phyloP scores from a whole-genome alignment of 1,140 invertebrate species.

The Homalodisca vitripennis region DNA sequence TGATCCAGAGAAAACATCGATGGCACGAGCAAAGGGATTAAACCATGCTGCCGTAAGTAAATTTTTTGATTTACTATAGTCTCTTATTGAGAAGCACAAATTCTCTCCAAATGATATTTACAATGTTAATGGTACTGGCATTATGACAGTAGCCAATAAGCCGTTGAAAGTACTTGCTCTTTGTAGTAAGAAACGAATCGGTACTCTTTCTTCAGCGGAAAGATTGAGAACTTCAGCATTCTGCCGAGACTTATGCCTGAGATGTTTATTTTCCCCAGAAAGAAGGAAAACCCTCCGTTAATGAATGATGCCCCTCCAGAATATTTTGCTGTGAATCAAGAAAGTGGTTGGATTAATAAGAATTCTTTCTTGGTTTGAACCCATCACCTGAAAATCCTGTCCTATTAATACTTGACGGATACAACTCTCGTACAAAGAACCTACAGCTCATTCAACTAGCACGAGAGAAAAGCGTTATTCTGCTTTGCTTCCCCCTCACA shows the following conservation, averaged over 20 bases:
- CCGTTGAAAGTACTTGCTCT: constrained; percentile 41
- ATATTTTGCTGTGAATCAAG: constrained; percentile 34
- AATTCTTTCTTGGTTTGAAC: constrained; percentile 44
- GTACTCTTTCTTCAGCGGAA: constrained; percentile 44
- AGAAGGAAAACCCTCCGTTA: constrained; percentile 43
- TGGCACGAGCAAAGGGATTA: background rate
- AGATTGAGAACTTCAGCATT: constrained; percentile 45
- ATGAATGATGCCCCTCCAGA: constrained; percentile 40
- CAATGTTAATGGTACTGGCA: constrained; percentile 52
- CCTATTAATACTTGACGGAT: constrained; percentile 47
- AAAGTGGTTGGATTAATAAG: constrained; percentile 41
- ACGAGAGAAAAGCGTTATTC: constrained; percentile 38
- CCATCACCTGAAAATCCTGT: constrained; percentile 43
- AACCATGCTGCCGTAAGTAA: background rate
- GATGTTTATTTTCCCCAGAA: constrained; percentile 46
- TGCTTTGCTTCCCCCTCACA: constrained; percentile 44
- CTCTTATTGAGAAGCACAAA: constrained; percentile 33
- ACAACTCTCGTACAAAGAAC: constrained; percentile 44
- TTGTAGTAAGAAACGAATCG: constrained; percentile 46
- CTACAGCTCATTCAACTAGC: constrained; percentile 43
- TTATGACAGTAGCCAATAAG: constrained; percentile 46
- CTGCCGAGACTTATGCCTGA: constrained; percentile 46
- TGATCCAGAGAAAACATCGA: background rate
- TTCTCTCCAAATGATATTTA: constrained; percentile 44
- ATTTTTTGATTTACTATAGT: constrained; percentile 35